Base-by-base conservation (phyloP, 2,113 vertebrate genomes). In the Cynopterus brachyotis region DNA sequence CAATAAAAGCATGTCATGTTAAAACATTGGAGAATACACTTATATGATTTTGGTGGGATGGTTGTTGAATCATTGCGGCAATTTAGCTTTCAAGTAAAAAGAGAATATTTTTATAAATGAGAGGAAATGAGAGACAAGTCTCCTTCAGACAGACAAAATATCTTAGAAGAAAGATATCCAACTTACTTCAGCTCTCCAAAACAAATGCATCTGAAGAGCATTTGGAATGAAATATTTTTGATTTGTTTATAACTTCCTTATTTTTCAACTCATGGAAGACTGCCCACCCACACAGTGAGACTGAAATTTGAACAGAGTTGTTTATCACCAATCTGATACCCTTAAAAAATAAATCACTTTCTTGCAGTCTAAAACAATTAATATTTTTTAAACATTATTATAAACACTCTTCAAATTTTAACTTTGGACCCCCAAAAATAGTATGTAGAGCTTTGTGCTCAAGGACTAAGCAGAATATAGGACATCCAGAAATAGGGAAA, bases 231-330 rank as follows among this genome's bases (percentile, higher is more conserved):
- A 96, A 96, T 70, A 66, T 86, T 96, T 96, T 94, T 96, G 87
- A 97, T 97, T 97, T 96, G 89, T 96, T 98, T 97, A 88, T 96
- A 69, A 96, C 76, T 85, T 94, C 55, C 94, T 97, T 95, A 94
- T 88, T 96, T 97, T 89, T 91, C 91, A 94, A 80, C 73, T 96
- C 72, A 78, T 37, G 80, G 89, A 96, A 97, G 50, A 89, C 91
- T 93, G 75, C 94, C 94, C 91, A 96, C 94, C 94, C 91, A 96
- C 92, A 97, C 80, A 95, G 66, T 75, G 72, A 96, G 85, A 95
- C 28, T 72, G 40, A 96, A 95, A 75, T 64, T 91, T 97, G 76
- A 96, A 86, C 53, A 97, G 81, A 95, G 96, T 42, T 96, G 40
- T 82, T 97, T 97, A 90, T 94, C 42, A 90, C 67, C 89, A 95